A percentile compares a stretch with the other conserved stretches of the same genome.
phyloP scores from a whole-genome alignment of 2,888 invertebrate genomes.

The Ditylenchus weischeri region DNA sequence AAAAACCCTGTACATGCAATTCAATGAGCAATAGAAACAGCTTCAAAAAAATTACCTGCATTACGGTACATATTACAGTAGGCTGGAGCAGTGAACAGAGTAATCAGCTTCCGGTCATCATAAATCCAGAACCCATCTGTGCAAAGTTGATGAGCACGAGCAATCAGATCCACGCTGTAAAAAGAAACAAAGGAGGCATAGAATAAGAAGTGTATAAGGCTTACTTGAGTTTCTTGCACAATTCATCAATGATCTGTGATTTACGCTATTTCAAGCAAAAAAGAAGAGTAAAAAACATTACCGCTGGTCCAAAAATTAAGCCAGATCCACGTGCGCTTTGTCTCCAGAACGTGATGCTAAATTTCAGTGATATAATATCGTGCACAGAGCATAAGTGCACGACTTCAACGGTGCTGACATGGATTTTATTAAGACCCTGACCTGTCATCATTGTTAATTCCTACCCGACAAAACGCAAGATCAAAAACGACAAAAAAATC shows the following conservation, averaged over 20 bases:
- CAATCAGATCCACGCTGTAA: conserved; percentile 31
- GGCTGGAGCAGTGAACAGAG: conserved; percentile 42
- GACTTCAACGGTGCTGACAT: no score
- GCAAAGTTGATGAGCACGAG: conserved; percentile 43
- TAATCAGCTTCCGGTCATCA: conserved; percentile 35
- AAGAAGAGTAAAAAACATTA: background rate
- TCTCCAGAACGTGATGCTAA: conserved; percentile 37
- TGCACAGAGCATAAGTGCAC: no score
- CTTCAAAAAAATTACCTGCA: conserved; percentile 17
- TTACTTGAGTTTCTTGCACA: conserved; percentile 24
- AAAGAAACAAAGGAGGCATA: background rate
- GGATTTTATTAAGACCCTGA: no score
- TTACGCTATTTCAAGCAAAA: no score
- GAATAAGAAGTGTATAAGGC: background rate
- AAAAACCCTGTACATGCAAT: no score
- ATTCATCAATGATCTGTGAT: conserved; percentile 36
- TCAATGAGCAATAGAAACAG: no score
- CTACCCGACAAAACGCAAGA: no score
- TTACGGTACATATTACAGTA: conserved; percentile 44
- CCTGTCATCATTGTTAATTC: no score
- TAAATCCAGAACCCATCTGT: conserved; percentile 44
- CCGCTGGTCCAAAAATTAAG: conserved; percentile 40
- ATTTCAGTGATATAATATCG: background rate
- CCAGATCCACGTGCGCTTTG: conserved; percentile 43
- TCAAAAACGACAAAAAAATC: background rate